These are phyloP conservation scores for Drosophila quasianomalipes DNA, from an alignment of 2,888 invertebrate genomes.

Conservation along the genomic window DNA sequence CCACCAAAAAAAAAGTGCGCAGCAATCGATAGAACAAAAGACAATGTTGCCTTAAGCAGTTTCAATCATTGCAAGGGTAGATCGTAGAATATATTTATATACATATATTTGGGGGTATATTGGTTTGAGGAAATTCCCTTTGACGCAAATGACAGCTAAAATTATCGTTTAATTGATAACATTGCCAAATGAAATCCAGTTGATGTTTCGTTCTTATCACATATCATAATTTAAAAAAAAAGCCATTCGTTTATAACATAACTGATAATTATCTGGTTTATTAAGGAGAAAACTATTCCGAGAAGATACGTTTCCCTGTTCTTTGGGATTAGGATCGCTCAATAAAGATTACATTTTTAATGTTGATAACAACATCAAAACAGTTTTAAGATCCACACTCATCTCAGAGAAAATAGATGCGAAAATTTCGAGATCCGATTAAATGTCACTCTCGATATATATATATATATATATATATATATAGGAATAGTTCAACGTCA, in stretches of 20 bases:
- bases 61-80: not conserved
- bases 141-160: conserved; percentile 18
- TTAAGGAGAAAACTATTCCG: no score
- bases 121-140: not conserved
- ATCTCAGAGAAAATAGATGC: not conserved
- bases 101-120: not conserved
- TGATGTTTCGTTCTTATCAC: conserved; percentile 5
- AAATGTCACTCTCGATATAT: not conserved
- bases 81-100: not conserved
- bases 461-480: conserved; percentile 8
- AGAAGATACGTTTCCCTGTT: no score
- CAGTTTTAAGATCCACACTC: not conserved
- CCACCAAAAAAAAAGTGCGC: conserved; percentile 1
- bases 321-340: not conserved
- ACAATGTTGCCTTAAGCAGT: not conserved
- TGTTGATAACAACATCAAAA: not conserved
- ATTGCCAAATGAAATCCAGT: conserved; percentile 5
- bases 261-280: no score
- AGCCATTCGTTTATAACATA: conserved; percentile 15
- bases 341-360: not conserved
- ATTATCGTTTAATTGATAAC: conserved; percentile 17
- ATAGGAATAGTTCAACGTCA: not conserved
- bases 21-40: conserved; percentile 1
- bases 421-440: not conserved
- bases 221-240: not conserved